Percentiles rank a stretch among this genome's conserved stretches.
Conservation (phyloP, 2,888 invertebrate genomes). For the Polietes domitor region DNA sequence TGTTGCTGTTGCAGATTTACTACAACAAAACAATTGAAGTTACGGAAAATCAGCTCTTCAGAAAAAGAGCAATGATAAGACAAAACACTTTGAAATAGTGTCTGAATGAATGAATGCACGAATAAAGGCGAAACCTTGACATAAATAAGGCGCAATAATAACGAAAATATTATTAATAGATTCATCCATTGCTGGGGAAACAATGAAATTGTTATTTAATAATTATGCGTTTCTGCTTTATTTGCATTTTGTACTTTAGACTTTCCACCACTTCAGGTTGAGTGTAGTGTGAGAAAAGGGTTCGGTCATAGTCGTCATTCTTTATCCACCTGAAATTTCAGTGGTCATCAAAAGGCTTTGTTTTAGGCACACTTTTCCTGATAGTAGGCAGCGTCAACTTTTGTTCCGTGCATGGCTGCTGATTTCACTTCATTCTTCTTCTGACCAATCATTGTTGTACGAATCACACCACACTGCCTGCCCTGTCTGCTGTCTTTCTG, state of each 20-base stretch:
- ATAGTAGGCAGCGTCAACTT: neutral
- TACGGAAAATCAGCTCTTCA: neutral
- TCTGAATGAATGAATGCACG: neutral
- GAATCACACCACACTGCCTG: conserved; percentile 59
- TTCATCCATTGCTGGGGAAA: conserved; percentile 21
- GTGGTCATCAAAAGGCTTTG: neutral
- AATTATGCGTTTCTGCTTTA: conserved; percentile 10
- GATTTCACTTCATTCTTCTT: conserved; percentile 29
- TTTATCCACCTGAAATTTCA: neutral
- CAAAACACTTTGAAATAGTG: neutral
- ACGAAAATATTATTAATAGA: conserved; percentile 37
- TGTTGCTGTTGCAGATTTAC: neutral
- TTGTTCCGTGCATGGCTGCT: neutral
- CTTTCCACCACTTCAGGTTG: conserved; percentile 25
- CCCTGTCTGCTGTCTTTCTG: conserved; percentile 37
- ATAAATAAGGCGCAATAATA: conserved; percentile 42
- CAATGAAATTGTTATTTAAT: conserved; percentile 25
- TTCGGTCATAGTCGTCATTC: neutral
- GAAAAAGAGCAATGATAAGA: neutral
- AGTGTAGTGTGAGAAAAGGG: neutral
- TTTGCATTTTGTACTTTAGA: conserved; percentile 58
- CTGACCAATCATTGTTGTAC: conserved; percentile 66
- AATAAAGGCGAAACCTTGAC: conserved; percentile 55
- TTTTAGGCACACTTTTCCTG: neutral
- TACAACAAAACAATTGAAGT: neutral